These are phyloP conservation scores for Lasiommata megera DNA, from an alignment of 2,888 invertebrate genomes.

Conservation along the genomic window DNA sequence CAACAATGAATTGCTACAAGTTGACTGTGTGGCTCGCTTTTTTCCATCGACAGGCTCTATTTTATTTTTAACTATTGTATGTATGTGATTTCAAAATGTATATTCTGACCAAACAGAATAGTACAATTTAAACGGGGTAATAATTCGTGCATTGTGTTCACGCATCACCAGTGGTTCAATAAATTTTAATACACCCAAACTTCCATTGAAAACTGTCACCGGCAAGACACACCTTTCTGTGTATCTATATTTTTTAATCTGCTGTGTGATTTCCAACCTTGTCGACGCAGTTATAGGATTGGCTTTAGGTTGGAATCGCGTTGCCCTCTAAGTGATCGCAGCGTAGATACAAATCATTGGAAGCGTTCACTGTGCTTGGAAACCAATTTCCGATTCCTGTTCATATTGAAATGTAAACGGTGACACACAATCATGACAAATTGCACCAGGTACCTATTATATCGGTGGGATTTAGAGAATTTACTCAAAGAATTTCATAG, in stretches of 20 bases:
- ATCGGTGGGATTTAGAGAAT: conserved; percentile 17
- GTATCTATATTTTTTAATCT: neutral
- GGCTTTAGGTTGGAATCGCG: neutral
- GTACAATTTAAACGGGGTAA: neutral
- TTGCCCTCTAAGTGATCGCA: conserved; percentile 29
- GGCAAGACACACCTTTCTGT: conserved; percentile 28
- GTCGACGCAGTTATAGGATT: neutral
- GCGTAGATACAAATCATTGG: conserved; percentile 62
- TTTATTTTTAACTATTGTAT: too few relatives aligned
- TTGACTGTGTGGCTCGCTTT: too few relatives aligned
- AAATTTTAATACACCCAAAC: conserved; percentile 30
- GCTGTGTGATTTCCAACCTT: conserved; percentile 7
- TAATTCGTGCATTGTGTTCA: conserved; percentile 21
- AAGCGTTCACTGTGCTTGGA: conserved; percentile 64
- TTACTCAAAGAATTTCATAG: neutral
- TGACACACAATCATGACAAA: conserved; percentile 42
- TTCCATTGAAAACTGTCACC: conserved; percentile 28
- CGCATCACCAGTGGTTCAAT: conserved; percentile 18
- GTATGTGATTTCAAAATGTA: too few relatives aligned
- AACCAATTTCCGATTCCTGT: conserved; percentile 77
- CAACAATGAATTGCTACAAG: too few relatives aligned
- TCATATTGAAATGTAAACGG: conserved; percentile 76
- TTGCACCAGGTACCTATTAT: conserved; percentile 37
- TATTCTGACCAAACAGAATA: neutral
- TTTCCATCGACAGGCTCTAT: too few relatives aligned